Conservation (phyloP, 2,113 vertebrate species). For the Lathamus discolor region DNA sequence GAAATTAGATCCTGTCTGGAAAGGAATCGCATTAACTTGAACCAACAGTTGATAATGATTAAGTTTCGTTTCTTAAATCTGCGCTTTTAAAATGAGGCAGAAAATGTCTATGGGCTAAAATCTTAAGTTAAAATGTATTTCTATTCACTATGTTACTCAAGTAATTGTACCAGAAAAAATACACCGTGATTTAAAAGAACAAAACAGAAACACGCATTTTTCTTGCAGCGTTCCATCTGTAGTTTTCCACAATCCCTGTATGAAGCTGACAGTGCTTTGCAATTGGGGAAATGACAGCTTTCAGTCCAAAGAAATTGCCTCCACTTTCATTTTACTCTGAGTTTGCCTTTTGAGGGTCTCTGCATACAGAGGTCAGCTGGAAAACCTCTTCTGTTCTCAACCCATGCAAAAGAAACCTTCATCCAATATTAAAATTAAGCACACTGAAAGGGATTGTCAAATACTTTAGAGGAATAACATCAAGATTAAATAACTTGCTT, state of each 20-base stretch:
- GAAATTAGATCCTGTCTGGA: not conserved
- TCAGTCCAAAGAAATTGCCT: not conserved
- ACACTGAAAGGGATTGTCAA: not conserved
- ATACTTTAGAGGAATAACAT: not conserved
- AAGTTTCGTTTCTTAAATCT: not conserved
- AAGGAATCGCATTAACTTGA: not conserved
- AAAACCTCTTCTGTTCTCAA: not conserved
- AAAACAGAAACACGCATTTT: not conserved
- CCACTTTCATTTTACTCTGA: not conserved
- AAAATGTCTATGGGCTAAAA: not conserved
- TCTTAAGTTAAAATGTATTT: not conserved
- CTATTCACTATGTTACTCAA: not conserved
- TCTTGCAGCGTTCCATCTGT: not conserved
- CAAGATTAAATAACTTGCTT: not conserved
- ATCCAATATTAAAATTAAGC: not conserved
- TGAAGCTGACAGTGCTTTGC: not conserved
- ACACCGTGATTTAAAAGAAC: not conserved
- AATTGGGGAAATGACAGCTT: not conserved
- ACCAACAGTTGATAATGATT: not conserved
- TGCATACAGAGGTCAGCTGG: not conserved
- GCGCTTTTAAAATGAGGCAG: not conserved
- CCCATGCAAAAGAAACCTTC: rapidly evolving
- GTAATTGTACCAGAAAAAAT: not conserved
- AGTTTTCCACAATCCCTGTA: not conserved
- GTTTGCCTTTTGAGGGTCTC: not conserved